phyloP scores from a whole-genome alignment of 2,797 vertebrate species.

The Merluccius polli region DNA sequence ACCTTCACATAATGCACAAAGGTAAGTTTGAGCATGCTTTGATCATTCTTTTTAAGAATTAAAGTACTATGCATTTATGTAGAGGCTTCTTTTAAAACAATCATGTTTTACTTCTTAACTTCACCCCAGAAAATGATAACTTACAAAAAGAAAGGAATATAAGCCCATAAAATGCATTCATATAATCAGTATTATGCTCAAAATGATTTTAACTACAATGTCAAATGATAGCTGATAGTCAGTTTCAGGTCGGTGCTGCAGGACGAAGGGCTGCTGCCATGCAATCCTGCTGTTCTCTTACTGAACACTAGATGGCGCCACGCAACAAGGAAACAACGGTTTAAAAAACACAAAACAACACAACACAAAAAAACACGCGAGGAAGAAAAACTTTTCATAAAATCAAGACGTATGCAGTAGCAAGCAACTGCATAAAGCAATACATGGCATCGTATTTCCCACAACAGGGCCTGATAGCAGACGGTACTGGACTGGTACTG shows the following conservation, averaged over 20 bases:
- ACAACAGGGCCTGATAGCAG: no score
- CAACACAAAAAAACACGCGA: background rate
- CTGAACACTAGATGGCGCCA: slow-evolving; percentile 56
- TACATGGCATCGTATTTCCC: no score
- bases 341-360: background rate
- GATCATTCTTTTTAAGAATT: no score
- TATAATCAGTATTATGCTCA: background rate
- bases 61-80: background rate
- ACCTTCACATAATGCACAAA: background rate
- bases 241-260: no score
- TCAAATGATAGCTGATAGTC: no score
- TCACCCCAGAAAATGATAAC: background rate
- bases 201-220: no score
- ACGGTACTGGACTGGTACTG: no score
- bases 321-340: slow-evolving; percentile 36
- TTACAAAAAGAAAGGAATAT: background rate
- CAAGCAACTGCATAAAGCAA: no score
- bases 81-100: background rate
- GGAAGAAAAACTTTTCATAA: no score
- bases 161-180: background rate
- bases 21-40: background rate
- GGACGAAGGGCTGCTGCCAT: no score
- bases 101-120: background rate
- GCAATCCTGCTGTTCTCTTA: no score
- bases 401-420: no score